A percentile compares a stretch with the other conserved stretches of the same genome.
phyloP scores from a whole-genome alignment of 2,888 invertebrate genomes.

The Strigamia crassipes region DNA sequence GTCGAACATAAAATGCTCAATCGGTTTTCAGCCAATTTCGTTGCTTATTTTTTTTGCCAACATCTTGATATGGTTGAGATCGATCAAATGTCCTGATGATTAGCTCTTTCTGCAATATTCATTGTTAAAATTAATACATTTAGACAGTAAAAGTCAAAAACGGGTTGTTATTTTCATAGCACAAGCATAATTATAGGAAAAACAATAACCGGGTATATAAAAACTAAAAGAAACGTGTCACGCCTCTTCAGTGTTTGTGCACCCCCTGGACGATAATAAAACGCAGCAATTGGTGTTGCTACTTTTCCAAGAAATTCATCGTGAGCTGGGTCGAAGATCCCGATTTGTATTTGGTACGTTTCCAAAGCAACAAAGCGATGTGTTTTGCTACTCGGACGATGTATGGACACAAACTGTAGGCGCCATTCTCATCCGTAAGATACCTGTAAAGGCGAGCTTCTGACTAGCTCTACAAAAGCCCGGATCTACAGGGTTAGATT shows the following conservation, averaged over 20 bases:
- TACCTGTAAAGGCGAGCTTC: constrained; percentile 99
- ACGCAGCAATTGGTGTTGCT: constrained; percentile 10
- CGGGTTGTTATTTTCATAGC: neutral
- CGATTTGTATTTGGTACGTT: constrained; percentile 5
- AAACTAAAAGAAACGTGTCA: constrained; percentile 4
- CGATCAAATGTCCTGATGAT: neutral
- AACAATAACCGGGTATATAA: constrained; percentile 18
- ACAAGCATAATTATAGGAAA: constrained; percentile 28
- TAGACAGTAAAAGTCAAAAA: neutral
- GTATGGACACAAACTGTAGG: constrained; percentile 17
- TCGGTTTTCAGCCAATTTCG: constrained; percentile 37
- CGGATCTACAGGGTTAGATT: constrained; percentile 99
- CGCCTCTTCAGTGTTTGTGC: neutral
- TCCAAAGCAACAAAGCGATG: neutral
- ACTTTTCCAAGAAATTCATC: constrained; percentile 33
- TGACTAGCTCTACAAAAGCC: constrained; percentile 94
- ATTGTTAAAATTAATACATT: neutral
- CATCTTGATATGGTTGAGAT: neutral
- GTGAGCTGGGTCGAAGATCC: neutral
- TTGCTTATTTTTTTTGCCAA: neutral
- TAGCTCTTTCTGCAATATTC: neutral
- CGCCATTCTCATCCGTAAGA: constrained; percentile 92
- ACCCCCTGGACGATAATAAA: neutral
- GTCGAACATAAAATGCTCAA: constrained; percentile 36
- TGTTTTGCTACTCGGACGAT: neutral